Conservation (phyloP, 2,113 vertebrate species). For the Caloenas nicobarica region DNA sequence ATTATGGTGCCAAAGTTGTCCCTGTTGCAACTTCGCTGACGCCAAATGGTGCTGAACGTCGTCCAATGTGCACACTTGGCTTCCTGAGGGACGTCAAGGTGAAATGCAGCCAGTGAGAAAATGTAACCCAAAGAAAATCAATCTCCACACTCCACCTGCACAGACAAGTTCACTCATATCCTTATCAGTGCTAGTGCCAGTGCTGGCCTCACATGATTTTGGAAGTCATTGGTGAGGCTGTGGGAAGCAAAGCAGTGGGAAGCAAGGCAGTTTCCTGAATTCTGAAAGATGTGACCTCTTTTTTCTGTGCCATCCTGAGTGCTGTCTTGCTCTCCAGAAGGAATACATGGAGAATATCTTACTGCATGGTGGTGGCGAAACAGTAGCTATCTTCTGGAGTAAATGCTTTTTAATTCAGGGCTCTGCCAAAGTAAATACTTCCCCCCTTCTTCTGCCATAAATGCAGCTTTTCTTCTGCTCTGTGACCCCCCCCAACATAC, state of each 20-base stretch:
- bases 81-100: neutral
- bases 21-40: neutral
- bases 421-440: neutral
- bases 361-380: neutral
- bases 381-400: neutral
- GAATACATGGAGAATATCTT: rapidly evolving
- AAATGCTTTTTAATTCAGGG: neutral
- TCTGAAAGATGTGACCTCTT: rapidly evolving
- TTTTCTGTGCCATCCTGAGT: rapidly evolving
- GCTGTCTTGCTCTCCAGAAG: neutral
- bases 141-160: neutral
- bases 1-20: rapidly evolving
- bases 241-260: neutral
- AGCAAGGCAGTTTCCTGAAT: neutral
- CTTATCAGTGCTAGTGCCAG: neutral
- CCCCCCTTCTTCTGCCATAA: neutral
- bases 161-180: neutral
- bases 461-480: neutral
- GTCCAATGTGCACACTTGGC: rapidly evolving
- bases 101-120: neutral
- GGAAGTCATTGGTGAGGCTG: neutral
- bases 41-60: neutral
- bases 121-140: neutral
- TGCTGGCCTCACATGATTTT: neutral
- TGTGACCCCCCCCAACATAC: neutral